Percentiles rank a stretch among this genome's conserved stretches.
These are phyloP conservation scores for Liparis tanakae DNA, from an alignment of 2,797 vertebrate species.

Conservation along the genomic window DNA sequence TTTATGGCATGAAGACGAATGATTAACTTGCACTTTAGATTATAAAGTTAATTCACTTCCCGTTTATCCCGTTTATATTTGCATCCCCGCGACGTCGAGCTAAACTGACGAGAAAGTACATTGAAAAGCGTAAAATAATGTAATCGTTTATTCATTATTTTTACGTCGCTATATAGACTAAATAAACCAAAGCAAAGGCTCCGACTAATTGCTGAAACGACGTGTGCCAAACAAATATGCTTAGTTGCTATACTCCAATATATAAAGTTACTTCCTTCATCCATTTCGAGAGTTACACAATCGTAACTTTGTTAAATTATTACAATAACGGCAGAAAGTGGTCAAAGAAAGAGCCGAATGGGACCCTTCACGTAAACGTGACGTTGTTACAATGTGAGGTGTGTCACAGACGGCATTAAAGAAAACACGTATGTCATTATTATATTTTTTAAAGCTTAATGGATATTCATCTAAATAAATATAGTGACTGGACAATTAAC, in stretches of 20 bases:
- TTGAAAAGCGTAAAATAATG: fast-evolving
- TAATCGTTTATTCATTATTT: neutral
- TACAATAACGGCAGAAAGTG: neutral
- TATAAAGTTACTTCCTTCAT: neutral
- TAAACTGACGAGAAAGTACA: neutral
- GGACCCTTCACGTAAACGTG: neutral
- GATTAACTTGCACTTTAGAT: constrained; percentile 35
- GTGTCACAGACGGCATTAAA: neutral
- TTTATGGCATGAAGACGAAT: neutral
- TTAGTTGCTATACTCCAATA: neutral
- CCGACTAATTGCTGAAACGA: constrained; percentile 65
- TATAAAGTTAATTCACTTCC: constrained; percentile 45
- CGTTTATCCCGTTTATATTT: neutral
- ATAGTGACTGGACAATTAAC: fast-evolving
- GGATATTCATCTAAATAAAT: fast-evolving
- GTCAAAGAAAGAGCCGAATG: constrained; percentile 1
- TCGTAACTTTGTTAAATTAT: neutral
- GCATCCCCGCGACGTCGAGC: fast-evolving
- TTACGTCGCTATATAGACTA: neutral
- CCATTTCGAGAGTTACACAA: fast-evolving
- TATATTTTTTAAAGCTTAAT: fast-evolving
- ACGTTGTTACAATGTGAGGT: constrained; percentile 10
- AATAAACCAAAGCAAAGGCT: constrained; percentile 30
- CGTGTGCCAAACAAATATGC: constrained; percentile 31
- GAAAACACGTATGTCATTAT: neutral